Evolutionary conservation across 2,888 invertebrate genomes (phyloP), one percentile per base, ranked within the genome.

Genomic region (Spilarctia lutea): DNA sequence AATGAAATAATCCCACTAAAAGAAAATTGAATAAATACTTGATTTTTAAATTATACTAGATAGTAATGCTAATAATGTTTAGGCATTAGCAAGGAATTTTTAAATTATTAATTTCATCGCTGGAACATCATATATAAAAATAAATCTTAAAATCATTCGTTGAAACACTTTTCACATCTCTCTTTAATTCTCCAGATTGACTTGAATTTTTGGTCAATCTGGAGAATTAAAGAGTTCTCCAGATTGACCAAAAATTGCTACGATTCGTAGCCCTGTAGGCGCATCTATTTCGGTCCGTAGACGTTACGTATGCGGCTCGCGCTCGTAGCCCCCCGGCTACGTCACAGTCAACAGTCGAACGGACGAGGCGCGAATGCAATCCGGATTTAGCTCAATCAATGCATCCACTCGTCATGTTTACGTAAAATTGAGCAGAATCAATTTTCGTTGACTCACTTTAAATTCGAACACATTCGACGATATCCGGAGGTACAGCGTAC

Each of bases 401-500:
- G 85, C 87, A 84, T 83, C 87, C 82, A 82, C 83, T 84, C 86
- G 85, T 87, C 88, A 83, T 88, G 87, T 91, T 89, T 89, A 88
- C 87, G 87, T 88, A 88, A 90, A 91, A 90, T 88, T 87, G 88
- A 88, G 82, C 84, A 84, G 86, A 90, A 90, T 89, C 89, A 90
- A 91, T 92, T 92, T 91, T 90, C 87, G 88, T 86, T 84, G 83
- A 83, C 86, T 90, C 89, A 89, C 90, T 91, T 90, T 90, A 91
- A 92, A 89, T 91, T 91, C 88, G 89, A 90, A 91, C 90, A 90
- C 90, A 92, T 90, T 90, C 86, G 86, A 83, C 86, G 87, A 91
- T 93, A 91, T 92, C 92, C 93, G 91, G 86, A 85, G 83, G 85
- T 85, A 87, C 89, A 88, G 82, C 84, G 86, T 83, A 90, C 89